Conservation (phyloP, 2,113 vertebrate genomes). For the Gymnocephalus cernua region DNA sequence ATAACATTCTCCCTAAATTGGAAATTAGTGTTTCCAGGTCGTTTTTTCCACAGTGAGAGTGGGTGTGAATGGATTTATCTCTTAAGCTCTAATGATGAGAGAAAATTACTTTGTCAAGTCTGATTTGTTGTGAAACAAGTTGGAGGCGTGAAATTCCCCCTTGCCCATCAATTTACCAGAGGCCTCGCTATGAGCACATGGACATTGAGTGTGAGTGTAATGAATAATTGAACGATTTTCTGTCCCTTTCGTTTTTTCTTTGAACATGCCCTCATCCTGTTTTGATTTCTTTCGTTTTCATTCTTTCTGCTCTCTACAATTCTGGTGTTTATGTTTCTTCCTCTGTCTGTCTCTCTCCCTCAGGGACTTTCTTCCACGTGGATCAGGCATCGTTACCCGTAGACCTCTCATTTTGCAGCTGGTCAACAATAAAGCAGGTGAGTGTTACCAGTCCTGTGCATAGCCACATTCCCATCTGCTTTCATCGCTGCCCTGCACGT, state of each 20-base stretch:
- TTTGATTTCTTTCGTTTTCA: neutral
- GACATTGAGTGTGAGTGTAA: constrained; percentile 47
- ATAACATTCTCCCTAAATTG: neutral
- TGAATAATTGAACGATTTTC: constrained; percentile 43
- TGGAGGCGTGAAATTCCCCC: constrained; percentile 55
- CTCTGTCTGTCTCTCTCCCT: constrained; percentile 29
- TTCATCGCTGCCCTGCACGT: constrained; percentile 42
- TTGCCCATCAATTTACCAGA: constrained; percentile 47
- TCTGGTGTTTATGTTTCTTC: constrained; percentile 25
- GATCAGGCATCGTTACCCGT: constrained; percentile 96
- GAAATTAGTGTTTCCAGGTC: neutral
- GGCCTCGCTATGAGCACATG: constrained; percentile 35
- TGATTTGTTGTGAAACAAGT: constrained; percentile 59
- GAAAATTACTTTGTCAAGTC: constrained; percentile 63
- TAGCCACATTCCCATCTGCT: constrained; percentile 28
- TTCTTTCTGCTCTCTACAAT: neutral
- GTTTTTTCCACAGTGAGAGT: neutral
- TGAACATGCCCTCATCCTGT: neutral
- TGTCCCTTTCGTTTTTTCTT: neutral
- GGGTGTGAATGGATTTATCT: constrained; percentile 42
- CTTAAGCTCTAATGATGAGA: constrained; percentile 51
- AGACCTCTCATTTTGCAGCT: constrained; percentile 97
- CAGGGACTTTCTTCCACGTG: constrained; percentile 97
- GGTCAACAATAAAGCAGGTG: constrained; percentile 97
- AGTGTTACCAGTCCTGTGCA: constrained; percentile 3